Base-by-base conservation (phyloP, 1,140 invertebrate species). In the Leptinotarsa undecemlineata region DNA sequence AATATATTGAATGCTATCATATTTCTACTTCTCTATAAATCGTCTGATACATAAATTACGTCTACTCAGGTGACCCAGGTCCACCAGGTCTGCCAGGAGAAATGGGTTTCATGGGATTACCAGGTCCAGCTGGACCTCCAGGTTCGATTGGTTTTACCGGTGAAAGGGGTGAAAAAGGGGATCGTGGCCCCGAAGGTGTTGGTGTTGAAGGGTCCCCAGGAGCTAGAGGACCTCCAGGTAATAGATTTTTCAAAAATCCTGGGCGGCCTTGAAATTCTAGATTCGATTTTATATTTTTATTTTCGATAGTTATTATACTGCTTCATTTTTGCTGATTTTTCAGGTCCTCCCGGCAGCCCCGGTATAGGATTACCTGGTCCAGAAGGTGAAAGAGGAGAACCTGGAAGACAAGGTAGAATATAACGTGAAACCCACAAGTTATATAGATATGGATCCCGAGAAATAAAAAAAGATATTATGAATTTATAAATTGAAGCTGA, bases 101-200 rank as follows among this genome's bases (percentile, higher is more conserved):
- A 68, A 86, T 90, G 67, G 93, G 93, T 19, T 91, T 91, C 76
- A 86, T 89, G 4, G 92, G 92, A 19, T 85, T 91, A 68, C 86
- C 89, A 1, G 91, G 91, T 20, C 86, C 88, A 14, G 83, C 87
- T 23, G 91, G 91, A 4, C 83, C 85, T 17, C 84, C 86, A 11
- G 92, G 92, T 23, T 85, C 84, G 15, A 82, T 85, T 13, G 92
- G 92, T 8, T 78, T 81, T 11, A 78, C 85, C 62, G 92, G 92
- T 1, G 88, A 90, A 79, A 87, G 89, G 77, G 93, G 92, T 1
- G 92, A 93, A 70, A 92, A 92, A 80, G 93, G 93, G 1, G 92
- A 93, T 8, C 82, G 89, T 82, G 92, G 93, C 2, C 83, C 85
- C 1, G 89, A 92, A 83, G 92, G 92, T 2, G 79, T 91, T 51